phyloP scores from a whole-genome alignment of 1,140 invertebrate species.

The Hycleus cichorii region DNA sequence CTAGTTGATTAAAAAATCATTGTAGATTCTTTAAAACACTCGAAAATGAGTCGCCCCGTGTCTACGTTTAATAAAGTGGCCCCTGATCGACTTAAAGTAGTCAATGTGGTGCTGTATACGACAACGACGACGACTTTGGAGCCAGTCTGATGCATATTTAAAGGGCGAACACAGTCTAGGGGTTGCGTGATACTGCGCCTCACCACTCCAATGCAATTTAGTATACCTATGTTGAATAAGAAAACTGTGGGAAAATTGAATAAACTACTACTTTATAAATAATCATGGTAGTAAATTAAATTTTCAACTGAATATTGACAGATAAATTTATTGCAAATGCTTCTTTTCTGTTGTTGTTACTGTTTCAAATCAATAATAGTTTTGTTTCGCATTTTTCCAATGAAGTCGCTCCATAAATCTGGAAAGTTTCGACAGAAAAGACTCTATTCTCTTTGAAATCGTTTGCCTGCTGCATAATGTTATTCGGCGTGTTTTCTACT shows the following conservation, averaged over 20 bases:
- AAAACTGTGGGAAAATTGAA: conserved; percentile 31
- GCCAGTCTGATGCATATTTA: conserved; percentile 27
- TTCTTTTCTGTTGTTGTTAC: too few species aligned
- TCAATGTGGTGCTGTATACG: conserved; percentile 7
- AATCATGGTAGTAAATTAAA: conserved; percentile 14
- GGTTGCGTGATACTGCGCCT: conserved; percentile 19
- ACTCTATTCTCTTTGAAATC: too few species aligned
- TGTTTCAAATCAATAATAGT: too few species aligned
- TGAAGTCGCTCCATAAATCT: too few species aligned
- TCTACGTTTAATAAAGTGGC: conserved; percentile 12
- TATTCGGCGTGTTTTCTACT: too few species aligned
- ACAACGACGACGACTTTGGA: not conserved
- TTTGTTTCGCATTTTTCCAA: too few species aligned
- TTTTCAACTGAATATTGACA: not conserved
- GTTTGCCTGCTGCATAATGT: too few species aligned
- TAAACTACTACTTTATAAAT: conserved; percentile 26
- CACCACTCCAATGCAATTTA: conserved; percentile 23
- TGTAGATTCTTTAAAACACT: conserved; percentile 1
- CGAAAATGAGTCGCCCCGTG: not conserved
- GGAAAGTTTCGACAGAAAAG: too few species aligned
- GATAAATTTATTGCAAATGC: too few species aligned
- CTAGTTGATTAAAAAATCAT: not conserved
- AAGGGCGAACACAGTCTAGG: conserved; percentile 8
- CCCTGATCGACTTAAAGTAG: not conserved
- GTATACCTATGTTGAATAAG: conserved; percentile 15